Evolutionary conservation across 64 coral and sea anemone species (phyloP).

Genomic region (Astreopora myriophthalma): DNA sequence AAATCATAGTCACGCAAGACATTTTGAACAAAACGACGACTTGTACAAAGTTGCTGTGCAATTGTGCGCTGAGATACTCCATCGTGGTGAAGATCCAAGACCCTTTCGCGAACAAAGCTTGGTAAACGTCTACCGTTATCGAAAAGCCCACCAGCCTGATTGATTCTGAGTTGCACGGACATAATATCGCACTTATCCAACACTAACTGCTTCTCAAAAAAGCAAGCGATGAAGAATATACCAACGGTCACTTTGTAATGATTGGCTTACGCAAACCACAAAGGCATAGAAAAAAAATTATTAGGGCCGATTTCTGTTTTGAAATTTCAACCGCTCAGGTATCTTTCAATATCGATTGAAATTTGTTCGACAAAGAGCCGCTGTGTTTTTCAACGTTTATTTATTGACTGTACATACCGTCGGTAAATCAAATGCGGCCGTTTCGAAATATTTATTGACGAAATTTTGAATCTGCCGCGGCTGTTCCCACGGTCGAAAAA

Average conservation of each 20-base stretch:
- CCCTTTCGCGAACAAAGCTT: background rate
- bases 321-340: too few species aligned
- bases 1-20: constrained; percentile 11
- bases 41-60: constrained; percentile 20
- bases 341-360: too few species aligned
- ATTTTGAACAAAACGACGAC: constrained; percentile 44
- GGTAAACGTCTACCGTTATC: constrained; percentile 25
- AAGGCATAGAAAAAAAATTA: too few species aligned
- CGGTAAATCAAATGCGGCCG: too few species aligned
- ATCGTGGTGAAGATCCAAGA: constrained; percentile 45
- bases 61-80: background rate
- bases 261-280: too few species aligned
- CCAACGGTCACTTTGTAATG: too few species aligned
- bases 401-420: too few species aligned
- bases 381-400: too few species aligned
- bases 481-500: background rate
- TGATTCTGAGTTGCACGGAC: constrained; percentile 7
- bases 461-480: background rate
- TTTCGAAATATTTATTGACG: background rate
- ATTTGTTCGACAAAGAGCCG: too few species aligned
- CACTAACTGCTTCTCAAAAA: background rate
- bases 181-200: background rate
- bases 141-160: constrained; percentile 23
- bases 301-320: too few species aligned
- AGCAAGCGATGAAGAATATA: background rate